Evolutionary conservation across 1,140 invertebrate genomes (phyloP), one percentile per base, ranked within the genome.

Genomic region (Aphelenchoides avenae): DNA sequence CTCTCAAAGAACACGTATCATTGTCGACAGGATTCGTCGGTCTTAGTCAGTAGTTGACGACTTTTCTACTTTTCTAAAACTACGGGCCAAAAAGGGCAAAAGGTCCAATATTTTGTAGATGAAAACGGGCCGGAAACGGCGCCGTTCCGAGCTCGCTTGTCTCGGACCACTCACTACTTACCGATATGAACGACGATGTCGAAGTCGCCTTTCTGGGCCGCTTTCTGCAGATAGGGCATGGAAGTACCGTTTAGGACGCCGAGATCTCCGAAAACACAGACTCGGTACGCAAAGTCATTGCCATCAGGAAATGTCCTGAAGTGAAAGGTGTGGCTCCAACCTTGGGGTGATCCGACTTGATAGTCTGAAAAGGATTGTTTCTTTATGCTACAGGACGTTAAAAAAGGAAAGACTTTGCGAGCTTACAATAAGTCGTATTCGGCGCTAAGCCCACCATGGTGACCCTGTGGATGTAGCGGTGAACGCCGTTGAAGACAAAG

Each of bases 191-290:
- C 47, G 43, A 69, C 52, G 11, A 68, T 42, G 56, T 69, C 66
- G 34, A 65, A 69, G 9, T 60, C 48, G 33, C 56, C 56, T 11
- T 37, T 39, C 13, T 64, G 50, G 0, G 52, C 66, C 5, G 58
- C 58, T n/a, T 47, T 41, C 3, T 62, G 49, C 1, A 69, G 34
- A 43, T 49, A 51, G 15, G 52, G 54, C 15, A 66, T 48, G 1
- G 57, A 61, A 27, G 57, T 56, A 42, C 66, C 66, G 51, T 69
- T 69, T 29, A 50, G 43, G 22, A 50, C 47, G 13, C 66, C 66
- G 6, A 69, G 37, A 54, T 69, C 66, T 18, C 66, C 66, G 26
- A 70, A 70, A 5, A 71, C 48, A 22, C 67, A 70, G 30, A 70
- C 50, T 31, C 41, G 15, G 18, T 50, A 41, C 43, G 66, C 20